phyloP scores from a whole-genome alignment of 2,888 invertebrate genomes.

The Cistogaster globosa region DNA sequence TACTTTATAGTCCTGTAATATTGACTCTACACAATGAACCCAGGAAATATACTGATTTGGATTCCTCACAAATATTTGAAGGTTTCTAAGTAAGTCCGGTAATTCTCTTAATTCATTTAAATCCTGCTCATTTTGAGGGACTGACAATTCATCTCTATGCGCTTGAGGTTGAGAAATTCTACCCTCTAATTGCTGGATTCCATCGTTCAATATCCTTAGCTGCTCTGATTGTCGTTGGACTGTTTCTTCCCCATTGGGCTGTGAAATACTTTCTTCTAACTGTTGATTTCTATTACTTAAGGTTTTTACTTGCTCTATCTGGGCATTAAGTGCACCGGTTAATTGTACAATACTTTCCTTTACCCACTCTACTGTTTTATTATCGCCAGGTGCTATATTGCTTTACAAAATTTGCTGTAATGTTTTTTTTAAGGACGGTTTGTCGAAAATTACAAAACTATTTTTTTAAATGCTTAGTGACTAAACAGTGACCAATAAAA shows the following conservation, averaged over 20 bases:
- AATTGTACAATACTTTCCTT: constrained; percentile 5
- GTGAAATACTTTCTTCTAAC: constrained; percentile 10
- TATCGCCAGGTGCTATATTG: constrained; percentile 6
- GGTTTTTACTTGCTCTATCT: constrained; percentile 20
- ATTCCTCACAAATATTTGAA: constrained; percentile 60
- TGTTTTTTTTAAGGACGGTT: too few species aligned
- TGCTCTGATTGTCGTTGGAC: constrained; percentile 1
- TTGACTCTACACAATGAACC: constrained; percentile 59
- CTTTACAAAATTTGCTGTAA: constrained; percentile 5
- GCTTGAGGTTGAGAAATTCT: not conserved
- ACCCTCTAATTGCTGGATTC: constrained; percentile 7
- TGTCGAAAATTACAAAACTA: too few species aligned
- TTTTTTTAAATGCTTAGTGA: too few species aligned
- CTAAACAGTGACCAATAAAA: too few species aligned
- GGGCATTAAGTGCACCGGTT: constrained; percentile 31
- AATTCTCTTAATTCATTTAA: constrained; percentile 46
- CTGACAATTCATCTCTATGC: not conserved
- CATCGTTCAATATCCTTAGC: constrained; percentile 7
- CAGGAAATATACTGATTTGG: constrained; percentile 66
- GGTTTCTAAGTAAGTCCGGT: constrained; percentile 60
- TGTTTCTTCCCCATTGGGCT: not conserved
- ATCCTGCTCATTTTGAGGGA: constrained; percentile 36
- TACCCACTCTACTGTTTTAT: not conserved
- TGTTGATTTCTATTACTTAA: constrained; percentile 21
- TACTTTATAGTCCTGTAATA: constrained; percentile 60